A percentile compares a stretch with the other conserved stretches of the same genome.
phyloP scores from a whole-genome alignment of 2,797 vertebrate species.

The Parotocinclus haroldoi region DNA sequence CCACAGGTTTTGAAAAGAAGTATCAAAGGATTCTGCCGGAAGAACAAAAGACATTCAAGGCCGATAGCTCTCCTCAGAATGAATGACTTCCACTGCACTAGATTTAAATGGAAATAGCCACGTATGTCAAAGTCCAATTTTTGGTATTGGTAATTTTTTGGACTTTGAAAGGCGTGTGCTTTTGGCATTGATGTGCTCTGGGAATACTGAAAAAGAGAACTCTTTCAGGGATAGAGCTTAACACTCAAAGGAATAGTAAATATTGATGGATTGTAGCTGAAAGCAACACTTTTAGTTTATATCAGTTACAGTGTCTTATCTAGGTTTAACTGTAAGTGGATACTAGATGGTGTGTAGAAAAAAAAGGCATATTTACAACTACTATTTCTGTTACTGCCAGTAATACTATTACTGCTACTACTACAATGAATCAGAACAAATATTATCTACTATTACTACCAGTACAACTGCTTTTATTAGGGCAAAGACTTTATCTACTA shows the following conservation, averaged over 20 bases:
- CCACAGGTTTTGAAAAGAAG: conserved; percentile 47
- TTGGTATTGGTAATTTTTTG: conserved; percentile 49
- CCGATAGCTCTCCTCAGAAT: conserved; percentile 60
- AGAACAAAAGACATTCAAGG: conserved; percentile 59
- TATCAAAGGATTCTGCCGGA: conserved; percentile 57
- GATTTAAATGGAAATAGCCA: conserved; percentile 51
- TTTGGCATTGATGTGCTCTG: neutral
- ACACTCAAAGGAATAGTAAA: neutral
- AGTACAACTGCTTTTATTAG: too few species aligned
- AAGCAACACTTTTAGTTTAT: neutral
- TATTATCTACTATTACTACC: too few species aligned
- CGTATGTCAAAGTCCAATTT: conserved; percentile 40
- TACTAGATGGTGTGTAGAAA: too few species aligned
- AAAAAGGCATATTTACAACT: too few species aligned
- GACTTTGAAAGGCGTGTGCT: conserved; percentile 16
- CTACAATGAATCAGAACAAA: too few species aligned
- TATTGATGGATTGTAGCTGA: neutral
- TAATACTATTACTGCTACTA: too few species aligned
- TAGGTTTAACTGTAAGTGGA: too few species aligned
- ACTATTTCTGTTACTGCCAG: too few species aligned
- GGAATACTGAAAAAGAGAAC: conserved; percentile 10
- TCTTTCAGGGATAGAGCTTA: neutral
- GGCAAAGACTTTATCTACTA: too few species aligned
- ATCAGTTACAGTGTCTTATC: too few species aligned
- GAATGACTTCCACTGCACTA: conserved; percentile 59